phyloP scores from a whole-genome alignment of 2,888 invertebrate genomes.

The Cerceris ruficornis region DNA sequence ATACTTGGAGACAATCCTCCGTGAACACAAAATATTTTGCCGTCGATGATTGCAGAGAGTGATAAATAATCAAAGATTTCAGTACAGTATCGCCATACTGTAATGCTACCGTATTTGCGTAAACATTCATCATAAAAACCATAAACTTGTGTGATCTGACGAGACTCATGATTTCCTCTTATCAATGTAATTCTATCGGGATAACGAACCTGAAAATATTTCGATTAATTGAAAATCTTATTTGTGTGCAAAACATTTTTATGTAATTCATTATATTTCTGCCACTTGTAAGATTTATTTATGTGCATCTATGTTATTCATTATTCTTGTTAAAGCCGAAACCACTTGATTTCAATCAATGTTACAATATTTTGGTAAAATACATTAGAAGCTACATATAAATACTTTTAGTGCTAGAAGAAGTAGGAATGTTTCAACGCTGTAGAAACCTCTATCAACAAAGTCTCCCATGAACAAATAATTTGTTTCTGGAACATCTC shows the following conservation, averaged over 20 bases:
- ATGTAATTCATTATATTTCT: no score
- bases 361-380: slow-evolving; percentile 1
- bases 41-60: slow-evolving; percentile 98
- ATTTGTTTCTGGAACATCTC: slow-evolving; percentile 99
- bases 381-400: slow-evolving; percentile 34
- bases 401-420: slow-evolving; percentile 96
- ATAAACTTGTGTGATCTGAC: slow-evolving; percentile 99
- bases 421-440: slow-evolving; percentile 98
- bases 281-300: no score
- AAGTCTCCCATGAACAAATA: slow-evolving; percentile 99
- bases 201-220: slow-evolving; percentile 91
- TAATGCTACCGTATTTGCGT: slow-evolving; percentile 98
- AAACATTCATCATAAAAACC: slow-evolving; percentile 99
- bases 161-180: slow-evolving; percentile 98
- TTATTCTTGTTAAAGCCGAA: neutral
- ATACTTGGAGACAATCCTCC: slow-evolving; percentile 99
- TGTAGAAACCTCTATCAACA: slow-evolving; percentile 99
- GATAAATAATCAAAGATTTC: slow-evolving; percentile 99
- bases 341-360: neutral
- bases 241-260: no score
- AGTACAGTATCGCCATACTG: slow-evolving; percentile 99
- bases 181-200: slow-evolving; percentile 99
- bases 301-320: no score
- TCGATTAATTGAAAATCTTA: neutral
- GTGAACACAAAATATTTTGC: slow-evolving; percentile 99